Percentiles rank a stretch among this genome's conserved stretches.
phyloP scores from a whole-genome alignment of 2,888 invertebrate species.

The Schizaphis graminum region DNA sequence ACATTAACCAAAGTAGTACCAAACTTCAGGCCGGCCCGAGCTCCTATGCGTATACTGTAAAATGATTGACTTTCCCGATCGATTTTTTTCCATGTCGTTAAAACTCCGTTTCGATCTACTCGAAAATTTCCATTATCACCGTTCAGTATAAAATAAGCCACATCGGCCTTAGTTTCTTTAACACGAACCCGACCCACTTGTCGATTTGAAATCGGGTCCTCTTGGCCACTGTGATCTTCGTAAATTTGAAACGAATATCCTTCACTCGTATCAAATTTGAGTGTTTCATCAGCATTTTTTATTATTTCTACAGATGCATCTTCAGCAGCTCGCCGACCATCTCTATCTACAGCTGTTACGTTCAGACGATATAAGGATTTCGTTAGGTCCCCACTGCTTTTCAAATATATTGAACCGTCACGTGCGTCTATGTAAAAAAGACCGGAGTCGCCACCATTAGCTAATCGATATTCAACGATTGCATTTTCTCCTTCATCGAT shows the following conservation, averaged over 20 bases:
- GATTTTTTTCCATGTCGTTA: conserved; percentile 82
- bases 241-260: conserved; percentile 86
- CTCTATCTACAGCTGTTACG: conserved; percentile 86
- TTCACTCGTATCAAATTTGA: conserved; percentile 81
- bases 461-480: conserved; percentile 82
- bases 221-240: conserved; percentile 81
- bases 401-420: conserved; percentile 82
- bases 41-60: conserved; percentile 86
- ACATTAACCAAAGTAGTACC: conserved; percentile 86
- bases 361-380: conserved; percentile 81
- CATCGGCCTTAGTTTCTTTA: conserved; percentile 70
- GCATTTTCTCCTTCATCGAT: conserved; percentile 91
- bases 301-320: conserved; percentile 87
- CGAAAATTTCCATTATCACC: conserved; percentile 87
- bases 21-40: conserved; percentile 81
- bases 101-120: conserved; percentile 83
- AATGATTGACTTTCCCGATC: conserved; percentile 86
- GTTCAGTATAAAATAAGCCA: conserved; percentile 83
- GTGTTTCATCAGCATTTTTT: conserved; percentile 80
- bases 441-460: conserved; percentile 81
- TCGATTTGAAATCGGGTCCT: conserved; percentile 75
- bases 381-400: conserved; percentile 72
- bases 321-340: conserved; percentile 80
- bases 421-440: conserved; percentile 84
- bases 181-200: conserved; percentile 85